Evolutionary conservation across 2,797 vertebrate genomes (phyloP).

Genomic region (Coregonus sp.): DNA sequence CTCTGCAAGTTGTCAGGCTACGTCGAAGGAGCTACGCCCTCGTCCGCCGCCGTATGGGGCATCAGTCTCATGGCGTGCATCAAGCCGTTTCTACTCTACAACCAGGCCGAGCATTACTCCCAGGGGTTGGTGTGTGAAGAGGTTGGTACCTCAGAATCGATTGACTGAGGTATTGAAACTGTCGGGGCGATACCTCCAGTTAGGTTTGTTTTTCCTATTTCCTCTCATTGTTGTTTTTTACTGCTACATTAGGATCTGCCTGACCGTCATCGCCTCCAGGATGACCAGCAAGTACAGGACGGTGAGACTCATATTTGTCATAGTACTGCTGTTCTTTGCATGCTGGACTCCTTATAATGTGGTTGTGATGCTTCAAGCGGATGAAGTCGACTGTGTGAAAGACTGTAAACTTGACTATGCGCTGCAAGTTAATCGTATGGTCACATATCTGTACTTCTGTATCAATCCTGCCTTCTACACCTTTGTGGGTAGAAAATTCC

Average conservation of each 20-base stretch:
- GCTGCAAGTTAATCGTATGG: slow-evolving; percentile 58
- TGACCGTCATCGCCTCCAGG: slow-evolving; percentile 66
- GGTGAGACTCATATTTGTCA: slow-evolving; percentile 73
- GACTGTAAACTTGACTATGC: slow-evolving; percentile 13
- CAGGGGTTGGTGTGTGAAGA: slow-evolving; percentile 37
- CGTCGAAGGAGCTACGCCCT: slow-evolving; percentile 65
- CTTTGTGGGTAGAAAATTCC: slow-evolving; percentile 80
- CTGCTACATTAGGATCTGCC: slow-evolving; percentile 73
- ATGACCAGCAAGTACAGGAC: slow-evolving; percentile 72
- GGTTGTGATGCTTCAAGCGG: slow-evolving; percentile 40
- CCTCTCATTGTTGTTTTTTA: slow-evolving; percentile 72
- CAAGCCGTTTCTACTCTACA: slow-evolving; percentile 58
- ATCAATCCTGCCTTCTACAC: slow-evolving; percentile 80
- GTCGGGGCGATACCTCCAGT: slow-evolving; percentile 64
- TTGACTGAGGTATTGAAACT: neutral
- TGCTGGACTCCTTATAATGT: slow-evolving; percentile 80
- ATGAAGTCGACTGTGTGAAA: neutral
- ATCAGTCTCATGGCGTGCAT: slow-evolving; percentile 68
- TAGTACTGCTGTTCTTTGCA: slow-evolving; percentile 75
- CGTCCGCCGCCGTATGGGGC: slow-evolving; percentile 68
- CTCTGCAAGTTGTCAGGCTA: slow-evolving; percentile 66
- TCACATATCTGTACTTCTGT: slow-evolving; percentile 78
- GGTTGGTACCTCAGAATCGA: rapidly evolving
- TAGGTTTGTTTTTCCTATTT: slow-evolving; percentile 74
- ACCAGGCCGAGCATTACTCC: rapidly evolving